Evolutionary conservation across 2,113 vertebrate genomes (phyloP), one percentile per base, ranked within the genome.

Genomic region (Cyanoderma ruficeps): DNA sequence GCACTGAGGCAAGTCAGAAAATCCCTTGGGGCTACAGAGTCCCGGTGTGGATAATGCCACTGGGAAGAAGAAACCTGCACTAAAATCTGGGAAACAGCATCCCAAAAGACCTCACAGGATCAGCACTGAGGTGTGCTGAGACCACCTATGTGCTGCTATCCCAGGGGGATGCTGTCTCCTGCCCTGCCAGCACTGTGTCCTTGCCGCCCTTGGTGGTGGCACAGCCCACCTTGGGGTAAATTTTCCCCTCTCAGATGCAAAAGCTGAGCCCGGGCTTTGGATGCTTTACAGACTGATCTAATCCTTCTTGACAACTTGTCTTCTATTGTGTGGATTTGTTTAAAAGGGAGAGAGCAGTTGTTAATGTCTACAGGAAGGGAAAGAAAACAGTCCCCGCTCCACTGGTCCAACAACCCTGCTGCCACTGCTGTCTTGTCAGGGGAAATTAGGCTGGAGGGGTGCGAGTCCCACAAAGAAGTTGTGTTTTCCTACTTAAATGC

Each of bases 281-380:
- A 30, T 67, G 27, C 47, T 83, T 89, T 77, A 35, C 28, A 71
- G 83, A 46, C 14, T 59, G 76, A 94, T 93, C 71, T 81, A 83
- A 94, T 93, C 49, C 59, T 81, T 75, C 76, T 42, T 84, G 95
- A 93, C 92, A 89, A 59, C 65, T 90, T 93, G 79, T 93, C 71
- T 85, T 61, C 60, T 52, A 6, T 17, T 87, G 83, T 44, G 52
- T 74, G 28, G 50, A 52, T 78, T 80, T 86, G 56, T 90, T 93
- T 70, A 81, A 86, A 94, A 74, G 68, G 28, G 35, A 93, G 50
- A 83, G 76, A 86, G 86, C 47, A 70, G 59, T 88, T 88, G 79
- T 88, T 95, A 67, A 80, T 35, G n/a, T 93, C 82, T 90, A 90
- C 52, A 72, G 63, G 86, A 95, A 90, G 59, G 50, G 90, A 94